Evolutionary conservation across 2,113 vertebrate species (phyloP).

Genomic region (Mastomys natalensis): DNA sequence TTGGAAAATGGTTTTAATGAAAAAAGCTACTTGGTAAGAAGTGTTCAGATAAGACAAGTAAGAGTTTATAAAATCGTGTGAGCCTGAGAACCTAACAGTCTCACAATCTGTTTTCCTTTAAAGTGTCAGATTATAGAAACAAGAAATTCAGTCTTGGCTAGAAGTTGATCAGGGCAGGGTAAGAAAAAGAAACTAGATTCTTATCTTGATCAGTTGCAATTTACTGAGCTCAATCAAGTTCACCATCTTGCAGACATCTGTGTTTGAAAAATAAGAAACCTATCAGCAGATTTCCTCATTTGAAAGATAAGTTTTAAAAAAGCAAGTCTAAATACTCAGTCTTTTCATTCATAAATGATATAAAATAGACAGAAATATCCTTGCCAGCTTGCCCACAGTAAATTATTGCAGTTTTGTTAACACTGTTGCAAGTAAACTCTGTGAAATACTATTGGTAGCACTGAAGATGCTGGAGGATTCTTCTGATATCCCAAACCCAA

Average conservation of each 20-base stretch:
- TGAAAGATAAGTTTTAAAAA: slow-evolving; percentile 43
- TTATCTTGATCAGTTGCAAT: slow-evolving; percentile 69
- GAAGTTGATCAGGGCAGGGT: background rate
- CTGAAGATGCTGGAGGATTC: background rate
- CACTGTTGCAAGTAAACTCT: background rate
- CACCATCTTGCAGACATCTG: slow-evolving; percentile 2
- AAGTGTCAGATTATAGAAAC: slow-evolving; percentile 71
- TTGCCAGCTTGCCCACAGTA: background rate
- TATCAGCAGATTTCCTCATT: slow-evolving; percentile 39
- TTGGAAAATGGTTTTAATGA: background rate
- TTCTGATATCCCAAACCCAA: background rate
- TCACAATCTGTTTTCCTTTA: slow-evolving; percentile 57
- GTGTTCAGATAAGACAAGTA: background rate
- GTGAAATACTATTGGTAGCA: background rate
- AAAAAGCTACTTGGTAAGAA: background rate
- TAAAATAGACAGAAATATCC: background rate
- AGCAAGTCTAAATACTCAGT: background rate
- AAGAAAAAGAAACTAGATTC: slow-evolving; percentile 81
- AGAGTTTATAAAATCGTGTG: background rate
- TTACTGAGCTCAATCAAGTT: slow-evolving; percentile 45
- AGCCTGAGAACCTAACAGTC: background rate
- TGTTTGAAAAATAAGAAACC: slow-evolving; percentile 41
- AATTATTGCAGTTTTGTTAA: background rate
- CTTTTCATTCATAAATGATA: background rate
- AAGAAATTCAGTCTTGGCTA: slow-evolving; percentile 18